Conservation (phyloP, 2,113 vertebrate species). For the Columba janthina region DNA sequence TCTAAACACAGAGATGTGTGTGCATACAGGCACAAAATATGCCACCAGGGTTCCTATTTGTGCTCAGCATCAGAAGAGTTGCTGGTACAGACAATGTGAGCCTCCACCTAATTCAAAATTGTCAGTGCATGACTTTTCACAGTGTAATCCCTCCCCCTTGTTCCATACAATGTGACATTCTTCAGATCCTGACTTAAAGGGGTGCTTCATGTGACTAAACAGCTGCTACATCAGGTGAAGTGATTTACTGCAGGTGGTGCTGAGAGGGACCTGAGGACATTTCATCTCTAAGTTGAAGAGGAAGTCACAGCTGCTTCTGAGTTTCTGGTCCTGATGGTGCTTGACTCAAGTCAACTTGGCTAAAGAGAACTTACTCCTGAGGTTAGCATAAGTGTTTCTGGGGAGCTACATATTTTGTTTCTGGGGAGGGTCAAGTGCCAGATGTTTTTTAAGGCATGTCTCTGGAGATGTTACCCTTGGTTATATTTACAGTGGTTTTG, state of each 20-base stretch:
- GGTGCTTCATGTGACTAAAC: not conserved
- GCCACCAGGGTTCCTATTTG: not conserved
- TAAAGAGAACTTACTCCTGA: not conserved
- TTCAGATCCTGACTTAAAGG: not conserved
- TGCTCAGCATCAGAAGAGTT: not conserved
- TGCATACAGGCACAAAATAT: not conserved
- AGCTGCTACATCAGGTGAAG: not conserved
- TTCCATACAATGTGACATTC: not conserved
- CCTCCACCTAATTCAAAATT: not conserved
- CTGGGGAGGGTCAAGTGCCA: not conserved
- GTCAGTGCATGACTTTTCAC: not conserved
- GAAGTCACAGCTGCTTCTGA: not conserved
- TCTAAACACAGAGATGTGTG: not conserved
- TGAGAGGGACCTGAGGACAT: not conserved
- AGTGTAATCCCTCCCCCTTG: not conserved
- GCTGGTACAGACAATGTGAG: not conserved
- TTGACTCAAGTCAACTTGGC: not conserved
- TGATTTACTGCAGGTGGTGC: not conserved
- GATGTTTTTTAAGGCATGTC: not conserved
- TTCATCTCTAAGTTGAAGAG: not conserved
- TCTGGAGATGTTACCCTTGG: not conserved
- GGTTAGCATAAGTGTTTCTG: not conserved
- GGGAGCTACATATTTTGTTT: not conserved
- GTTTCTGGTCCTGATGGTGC: not conserved
- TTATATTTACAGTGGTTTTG: not conserved